These are phyloP conservation scores for Noctua comes DNA, from an alignment of 2,888 invertebrate species.

Conservation along the genomic window DNA sequence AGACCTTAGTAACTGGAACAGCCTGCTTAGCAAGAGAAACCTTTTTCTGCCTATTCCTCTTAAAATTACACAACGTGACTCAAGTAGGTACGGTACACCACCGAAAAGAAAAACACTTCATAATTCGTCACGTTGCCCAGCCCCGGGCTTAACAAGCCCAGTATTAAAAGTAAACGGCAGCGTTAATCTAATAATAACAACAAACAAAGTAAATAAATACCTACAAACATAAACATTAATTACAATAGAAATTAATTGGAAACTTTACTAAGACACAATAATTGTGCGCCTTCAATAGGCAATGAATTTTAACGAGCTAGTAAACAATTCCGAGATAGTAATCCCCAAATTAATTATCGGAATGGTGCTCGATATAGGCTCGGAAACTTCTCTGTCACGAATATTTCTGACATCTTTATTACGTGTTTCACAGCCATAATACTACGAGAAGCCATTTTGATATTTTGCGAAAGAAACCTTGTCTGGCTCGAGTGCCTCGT, in stretches of 20 bases:
- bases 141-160: not conserved
- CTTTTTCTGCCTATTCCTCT: not conserved
- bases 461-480: not conserved
- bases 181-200: not conserved
- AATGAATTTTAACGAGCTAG: conserved; percentile 60
- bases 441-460: not conserved
- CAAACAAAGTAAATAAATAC: conserved; percentile 16
- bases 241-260: conserved; percentile 40
- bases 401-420: conserved; percentile 36
- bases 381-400: conserved; percentile 23
- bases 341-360: conserved; percentile 46
- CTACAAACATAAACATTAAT: conserved; percentile 15
- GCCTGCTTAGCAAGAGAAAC: not conserved
- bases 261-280: conserved; percentile 52
- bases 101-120: not conserved
- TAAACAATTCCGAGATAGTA: conserved; percentile 46
- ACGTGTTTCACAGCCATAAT: not conserved
- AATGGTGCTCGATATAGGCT: conserved; percentile 31
- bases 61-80: not conserved
- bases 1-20: not conserved
- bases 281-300: conserved; percentile 43
- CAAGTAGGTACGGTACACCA: not conserved
- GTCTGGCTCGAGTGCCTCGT: too few relatives aligned
- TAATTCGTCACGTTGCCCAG: not conserved
- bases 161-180: conserved; percentile 1